These are phyloP conservation scores for Aurelia sp. DNA, from an alignment of 30 jellyfish, hydroid and myxozoan genomes.

Conservation along the genomic window DNA sequence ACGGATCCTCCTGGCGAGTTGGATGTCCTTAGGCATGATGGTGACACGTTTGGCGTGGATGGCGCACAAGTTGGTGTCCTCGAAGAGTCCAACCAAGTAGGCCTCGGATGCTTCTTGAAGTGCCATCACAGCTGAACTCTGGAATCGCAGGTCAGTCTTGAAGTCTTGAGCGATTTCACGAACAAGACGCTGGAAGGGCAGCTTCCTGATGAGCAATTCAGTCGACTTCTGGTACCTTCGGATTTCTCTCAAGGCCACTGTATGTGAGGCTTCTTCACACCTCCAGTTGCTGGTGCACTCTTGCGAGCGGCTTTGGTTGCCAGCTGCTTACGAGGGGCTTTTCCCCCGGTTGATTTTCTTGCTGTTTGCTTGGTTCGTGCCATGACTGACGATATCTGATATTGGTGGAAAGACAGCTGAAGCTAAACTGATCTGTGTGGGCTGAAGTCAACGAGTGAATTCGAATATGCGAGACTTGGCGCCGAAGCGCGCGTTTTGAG, in stretches of 20 bases:
- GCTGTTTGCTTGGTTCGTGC: conserved; percentile 98
- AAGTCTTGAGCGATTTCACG: conserved; percentile 94
- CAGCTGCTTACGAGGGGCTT: conserved; percentile 97
- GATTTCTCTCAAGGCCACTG: conserved; percentile 90
- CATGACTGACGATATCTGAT: conserved; percentile 25
- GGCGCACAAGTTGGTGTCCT: conserved; percentile 83
- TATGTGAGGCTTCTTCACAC: conserved; percentile 92
- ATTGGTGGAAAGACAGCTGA: no score
- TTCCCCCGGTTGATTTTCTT: conserved; percentile 90
- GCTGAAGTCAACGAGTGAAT: no score
- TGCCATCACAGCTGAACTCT: conserved; percentile 88
- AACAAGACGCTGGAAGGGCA: conserved; percentile 89
- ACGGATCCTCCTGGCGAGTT: conserved; percentile 80
- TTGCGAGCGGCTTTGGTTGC: conserved; percentile 96
- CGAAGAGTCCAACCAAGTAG: conserved; percentile 83
- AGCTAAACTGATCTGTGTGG: no score
- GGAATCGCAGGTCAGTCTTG: conserved; percentile 91
- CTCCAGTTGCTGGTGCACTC: conserved; percentile 96
- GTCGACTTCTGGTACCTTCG: conserved; percentile 91
- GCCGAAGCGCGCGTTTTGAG: no score
- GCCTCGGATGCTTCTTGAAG: conserved; percentile 94
- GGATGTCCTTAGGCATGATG: conserved; percentile 92
- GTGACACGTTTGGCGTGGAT: conserved; percentile 87
- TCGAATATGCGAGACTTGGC: no score
- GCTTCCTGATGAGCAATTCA: conserved; percentile 84